A percentile compares a stretch with the other conserved stretches of the same genome.
Evolutionary conservation across 2,888 invertebrate genomes (phyloP).

Genomic region (Zelleria hepariella): DNA sequence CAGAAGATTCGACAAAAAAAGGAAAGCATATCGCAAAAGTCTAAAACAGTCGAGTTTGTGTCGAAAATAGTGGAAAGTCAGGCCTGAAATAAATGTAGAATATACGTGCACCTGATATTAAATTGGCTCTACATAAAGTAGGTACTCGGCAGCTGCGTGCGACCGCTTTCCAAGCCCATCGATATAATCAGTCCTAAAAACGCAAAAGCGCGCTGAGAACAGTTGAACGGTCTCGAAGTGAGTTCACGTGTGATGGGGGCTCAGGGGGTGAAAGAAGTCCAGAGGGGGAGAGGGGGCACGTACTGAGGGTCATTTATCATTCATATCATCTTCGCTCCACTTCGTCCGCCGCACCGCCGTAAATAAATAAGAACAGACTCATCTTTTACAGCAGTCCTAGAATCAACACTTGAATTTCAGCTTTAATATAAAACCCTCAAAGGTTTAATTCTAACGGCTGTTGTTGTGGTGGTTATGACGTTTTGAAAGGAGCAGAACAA

Average conservation of each 20-base stretch:
- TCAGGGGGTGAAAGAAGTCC: background rate
- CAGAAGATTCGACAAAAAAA: no score
- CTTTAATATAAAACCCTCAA: constrained; percentile 5
- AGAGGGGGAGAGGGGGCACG: constrained; percentile 30
- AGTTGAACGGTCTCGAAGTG: background rate
- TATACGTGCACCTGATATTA: no score
- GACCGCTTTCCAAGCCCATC: background rate
- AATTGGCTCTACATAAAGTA: no score
- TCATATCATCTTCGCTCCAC: constrained; percentile 74
- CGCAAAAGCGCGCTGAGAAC: background rate
- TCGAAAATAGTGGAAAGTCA: no score
- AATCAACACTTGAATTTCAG: constrained; percentile 19
- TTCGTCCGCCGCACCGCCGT: constrained; percentile 71
- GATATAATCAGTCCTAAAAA: background rate
- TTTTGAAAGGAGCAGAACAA: constrained; percentile 19
- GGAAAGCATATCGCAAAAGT: no score
- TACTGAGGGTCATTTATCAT: constrained; percentile 71
- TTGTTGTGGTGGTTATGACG: constrained; percentile 19
- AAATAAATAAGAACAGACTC: constrained; percentile 73
- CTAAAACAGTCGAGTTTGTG: no score
- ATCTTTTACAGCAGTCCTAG: constrained; percentile 60
- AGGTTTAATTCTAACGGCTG: background rate
- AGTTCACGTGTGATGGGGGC: constrained; percentile 58
- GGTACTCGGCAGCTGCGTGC: no score
- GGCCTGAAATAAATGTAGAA: no score